These are phyloP conservation scores for Tor tambroides DNA, from an alignment of 2,113 vertebrate species.

Conservation along the genomic window DNA sequence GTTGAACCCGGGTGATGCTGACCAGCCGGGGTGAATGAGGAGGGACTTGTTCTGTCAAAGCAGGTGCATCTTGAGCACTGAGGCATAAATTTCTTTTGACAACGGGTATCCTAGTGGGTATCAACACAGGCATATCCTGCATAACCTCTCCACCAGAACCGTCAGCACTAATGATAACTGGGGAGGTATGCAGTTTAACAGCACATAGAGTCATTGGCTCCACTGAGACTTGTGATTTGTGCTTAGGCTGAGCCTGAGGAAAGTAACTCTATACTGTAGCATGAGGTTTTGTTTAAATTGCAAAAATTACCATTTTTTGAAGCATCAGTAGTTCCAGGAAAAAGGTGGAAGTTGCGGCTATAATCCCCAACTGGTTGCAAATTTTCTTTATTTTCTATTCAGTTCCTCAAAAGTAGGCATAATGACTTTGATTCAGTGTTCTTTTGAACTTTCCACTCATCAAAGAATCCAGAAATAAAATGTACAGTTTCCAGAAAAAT, in stretches of 20 bases:
- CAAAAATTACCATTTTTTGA: not conserved
- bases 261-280: not conserved
- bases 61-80: slow-evolving; percentile 33
- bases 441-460: too few species aligned
- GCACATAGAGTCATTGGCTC: not conserved
- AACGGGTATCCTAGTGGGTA: slow-evolving; percentile 38
- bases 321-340: too few species aligned
- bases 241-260: not conserved
- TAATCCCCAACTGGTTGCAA: too few species aligned
- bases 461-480: too few species aligned
- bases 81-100: slow-evolving; percentile 49
- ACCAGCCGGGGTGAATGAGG: slow-evolving; percentile 29
- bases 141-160: not conserved
- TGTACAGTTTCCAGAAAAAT: too few species aligned
- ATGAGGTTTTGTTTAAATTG: not conserved
- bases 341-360: too few species aligned
- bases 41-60: slow-evolving; percentile 49
- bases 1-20: slow-evolving; percentile 11
- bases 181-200: not conserved
- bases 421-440: too few species aligned
- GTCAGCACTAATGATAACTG: not conserved
- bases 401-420: too few species aligned
- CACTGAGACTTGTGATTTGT: not conserved
- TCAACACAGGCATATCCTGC: slow-evolving; percentile 11
- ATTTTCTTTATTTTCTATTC: too few species aligned